Conservation (phyloP, 2,797 vertebrate genomes). For the Crocodylus rhombifer region DNA sequence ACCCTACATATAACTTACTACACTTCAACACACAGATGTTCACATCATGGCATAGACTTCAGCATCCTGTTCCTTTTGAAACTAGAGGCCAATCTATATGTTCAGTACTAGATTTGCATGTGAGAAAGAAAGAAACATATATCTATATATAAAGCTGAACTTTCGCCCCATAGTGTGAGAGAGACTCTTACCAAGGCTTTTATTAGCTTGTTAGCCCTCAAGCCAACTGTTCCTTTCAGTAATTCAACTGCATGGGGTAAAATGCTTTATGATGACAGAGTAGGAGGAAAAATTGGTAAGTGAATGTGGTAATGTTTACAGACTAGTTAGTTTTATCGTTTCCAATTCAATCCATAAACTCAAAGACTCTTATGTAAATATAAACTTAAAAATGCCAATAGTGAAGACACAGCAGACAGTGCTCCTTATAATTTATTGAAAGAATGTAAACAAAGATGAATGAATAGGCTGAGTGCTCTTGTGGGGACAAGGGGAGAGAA, state of each 20-base stretch:
- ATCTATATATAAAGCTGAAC: not conserved
- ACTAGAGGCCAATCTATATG: not conserved
- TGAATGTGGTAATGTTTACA: constrained; percentile 71
- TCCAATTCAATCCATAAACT: constrained; percentile 73
- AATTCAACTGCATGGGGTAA: not conserved
- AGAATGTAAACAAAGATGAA: constrained; percentile 78
- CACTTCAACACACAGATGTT: too few relatives aligned
- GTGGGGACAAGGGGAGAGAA: constrained; percentile 75
- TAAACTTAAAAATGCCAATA: constrained; percentile 69
- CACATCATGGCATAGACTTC: not conserved
- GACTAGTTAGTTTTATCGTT: constrained; percentile 74
- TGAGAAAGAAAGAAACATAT: not conserved
- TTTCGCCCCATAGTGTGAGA: not conserved
- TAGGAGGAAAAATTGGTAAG: constrained; percentile 47
- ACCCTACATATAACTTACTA: too few relatives aligned
- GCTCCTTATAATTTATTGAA: constrained; percentile 81
- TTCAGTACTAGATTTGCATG: not conserved
- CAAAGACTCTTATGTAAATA: constrained; percentile 71
- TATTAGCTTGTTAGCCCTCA: too few relatives aligned
- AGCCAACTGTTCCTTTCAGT: not conserved
- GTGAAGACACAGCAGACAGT: constrained; percentile 72
- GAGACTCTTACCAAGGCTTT: not conserved
- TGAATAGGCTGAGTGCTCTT: constrained; percentile 70
- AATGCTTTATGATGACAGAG: not conserved
- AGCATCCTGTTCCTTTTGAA: not conserved